These are phyloP conservation scores for Gari tellinella DNA, from an alignment of 2,888 invertebrate species.

Conservation along the genomic window DNA sequence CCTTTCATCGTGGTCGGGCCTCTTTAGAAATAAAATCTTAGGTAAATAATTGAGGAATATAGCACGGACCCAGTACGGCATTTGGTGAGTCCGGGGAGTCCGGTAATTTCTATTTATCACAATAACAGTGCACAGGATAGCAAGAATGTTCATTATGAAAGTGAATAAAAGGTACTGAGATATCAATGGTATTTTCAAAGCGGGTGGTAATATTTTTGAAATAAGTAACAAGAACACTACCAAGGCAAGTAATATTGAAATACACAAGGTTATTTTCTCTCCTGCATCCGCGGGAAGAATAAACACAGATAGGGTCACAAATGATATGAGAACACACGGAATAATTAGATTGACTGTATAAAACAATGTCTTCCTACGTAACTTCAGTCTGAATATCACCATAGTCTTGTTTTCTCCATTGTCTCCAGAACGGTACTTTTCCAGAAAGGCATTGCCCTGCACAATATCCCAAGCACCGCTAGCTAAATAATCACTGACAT, in stretches of 20 bases:
- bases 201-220: slow-evolving; percentile 99
- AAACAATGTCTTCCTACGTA: slow-evolving; percentile 98
- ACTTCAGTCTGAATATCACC: slow-evolving; percentile 97
- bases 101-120: slow-evolving; percentile 99
- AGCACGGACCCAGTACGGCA: slow-evolving; percentile 98
- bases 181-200: slow-evolving; percentile 97
- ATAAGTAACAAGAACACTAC: slow-evolving; percentile 99
- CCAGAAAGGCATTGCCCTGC: slow-evolving; percentile 69
- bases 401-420: slow-evolving; percentile 53
- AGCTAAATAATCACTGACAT: slow-evolving; percentile 80
- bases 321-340: slow-evolving; percentile 98
- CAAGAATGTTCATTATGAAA: slow-evolving; percentile 99
- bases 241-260: slow-evolving; percentile 98
- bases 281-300: slow-evolving; percentile 99
- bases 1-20: slow-evolving; percentile 88
- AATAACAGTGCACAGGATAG: slow-evolving; percentile 98
- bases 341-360: slow-evolving; percentile 99
- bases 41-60: slow-evolving; percentile 97
- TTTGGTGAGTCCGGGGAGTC: slow-evolving; percentile 96
- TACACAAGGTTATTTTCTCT: slow-evolving; percentile 93
- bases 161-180: slow-evolving; percentile 99
- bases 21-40: slow-evolving; percentile 95
- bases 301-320: slow-evolving; percentile 98
- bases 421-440: slow-evolving; percentile 35
- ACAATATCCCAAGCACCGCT: slow-evolving; percentile 82